Evolutionary conservation across 2,113 vertebrate genomes (phyloP), one percentile per base, ranked within the genome.

Genomic region (Heterocephalus glaber): DNA sequence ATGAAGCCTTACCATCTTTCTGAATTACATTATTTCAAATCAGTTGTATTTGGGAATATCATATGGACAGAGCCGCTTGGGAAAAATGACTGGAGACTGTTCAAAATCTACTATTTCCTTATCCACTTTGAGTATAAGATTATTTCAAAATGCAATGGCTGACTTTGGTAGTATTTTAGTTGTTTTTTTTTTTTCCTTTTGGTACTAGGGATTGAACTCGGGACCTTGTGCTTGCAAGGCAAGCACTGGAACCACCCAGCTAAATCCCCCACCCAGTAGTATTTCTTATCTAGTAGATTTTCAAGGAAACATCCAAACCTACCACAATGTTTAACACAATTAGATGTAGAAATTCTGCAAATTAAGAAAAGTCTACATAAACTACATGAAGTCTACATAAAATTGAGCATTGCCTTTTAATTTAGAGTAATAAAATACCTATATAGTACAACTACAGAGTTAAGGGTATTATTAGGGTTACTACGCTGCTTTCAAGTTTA

Each of bases 331-430:
- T 93, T 93, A 87, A 95, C 89, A 52, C 70, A 87, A 66, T 33
- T 89, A 93, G 97, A 97, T 33, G 0, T 7, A 82, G 87, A 65
- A 97, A 96, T 91, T 93, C 92, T 95, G 96, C 41, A 97, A 79
- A 86, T 95, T 92, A 61, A 92, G 0, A 3, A 88, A 94, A 95
- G 74, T 97, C 76, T 63, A 83, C 86, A 77, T 10, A 24, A 90
- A 58, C 6, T 72, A 80, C 5, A 19, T 61, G 58, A n/a, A 0
- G 17, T 56, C 16, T 41, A n/a, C 77, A 81, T 92, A 56, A 94
- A 97, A 94, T 0, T 85, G 63, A 95, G 44, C 92, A 79, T 38
- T 49, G 49, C 9, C 84, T 96, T 66, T 88, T 82, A 80, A 84
- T 86, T 92, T 60, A 65, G 26, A 76, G 22, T 22, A 41, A 26